Conservation (phyloP, 2,113 vertebrate genomes). For the Maccullochella peelii region DNA sequence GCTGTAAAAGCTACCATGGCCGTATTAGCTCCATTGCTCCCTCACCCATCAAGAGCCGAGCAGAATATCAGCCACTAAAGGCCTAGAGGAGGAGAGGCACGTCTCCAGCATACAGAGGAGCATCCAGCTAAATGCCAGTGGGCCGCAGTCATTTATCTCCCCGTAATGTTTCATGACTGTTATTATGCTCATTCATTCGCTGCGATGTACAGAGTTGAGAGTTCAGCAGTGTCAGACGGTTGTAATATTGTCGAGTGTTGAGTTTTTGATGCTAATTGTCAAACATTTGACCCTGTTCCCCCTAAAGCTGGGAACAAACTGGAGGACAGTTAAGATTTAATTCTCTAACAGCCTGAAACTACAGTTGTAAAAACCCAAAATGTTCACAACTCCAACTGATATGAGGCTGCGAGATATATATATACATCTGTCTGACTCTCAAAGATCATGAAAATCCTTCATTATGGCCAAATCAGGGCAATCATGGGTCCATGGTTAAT, state of each 20-base stretch:
- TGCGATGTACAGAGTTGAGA: slow-evolving; percentile 40
- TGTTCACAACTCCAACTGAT: not conserved
- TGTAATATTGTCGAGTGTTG: slow-evolving; percentile 40
- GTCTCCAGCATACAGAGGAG: slow-evolving; percentile 62
- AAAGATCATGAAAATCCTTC: not conserved
- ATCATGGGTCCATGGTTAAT: no score
- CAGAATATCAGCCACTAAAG: slow-evolving; percentile 50
- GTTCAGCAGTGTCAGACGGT: slow-evolving; percentile 54
- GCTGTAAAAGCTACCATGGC: slow-evolving; percentile 53
- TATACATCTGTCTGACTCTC: no score
- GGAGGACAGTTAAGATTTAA: not conserved
- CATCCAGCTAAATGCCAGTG: slow-evolving; percentile 65
- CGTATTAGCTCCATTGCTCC: slow-evolving; percentile 53
- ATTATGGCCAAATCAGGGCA: no score
- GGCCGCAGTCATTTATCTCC: slow-evolving; percentile 66
- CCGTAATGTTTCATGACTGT: slow-evolving; percentile 63
- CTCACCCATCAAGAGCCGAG: slow-evolving; percentile 56
- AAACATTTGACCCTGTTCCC: slow-evolving; percentile 55
- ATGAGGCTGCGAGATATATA: not conserved
- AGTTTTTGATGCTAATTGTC: slow-evolving; percentile 57
- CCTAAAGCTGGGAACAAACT: slow-evolving; percentile 1
- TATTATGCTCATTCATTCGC: slow-evolving; percentile 58
- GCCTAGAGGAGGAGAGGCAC: slow-evolving; percentile 59
- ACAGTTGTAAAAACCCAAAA: not conserved
- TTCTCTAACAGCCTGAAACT: not conserved